phyloP scores from a whole-genome alignment of 1,140 invertebrate species.

The Drosophila sp. region DNA sequence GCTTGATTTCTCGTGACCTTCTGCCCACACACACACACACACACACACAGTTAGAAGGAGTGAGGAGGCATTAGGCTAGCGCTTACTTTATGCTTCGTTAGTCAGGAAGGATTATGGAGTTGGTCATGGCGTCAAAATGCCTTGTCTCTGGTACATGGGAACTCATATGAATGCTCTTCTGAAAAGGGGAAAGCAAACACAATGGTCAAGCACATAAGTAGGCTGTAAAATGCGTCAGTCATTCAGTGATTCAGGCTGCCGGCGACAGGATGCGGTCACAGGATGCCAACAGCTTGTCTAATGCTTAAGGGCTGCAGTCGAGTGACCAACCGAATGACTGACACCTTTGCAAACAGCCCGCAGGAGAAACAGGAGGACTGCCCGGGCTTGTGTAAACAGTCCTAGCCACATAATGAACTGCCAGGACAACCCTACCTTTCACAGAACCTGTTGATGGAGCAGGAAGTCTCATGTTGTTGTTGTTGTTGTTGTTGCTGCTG shows the following conservation, averaged over 20 bases:
- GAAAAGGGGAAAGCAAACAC: conserved; percentile 39
- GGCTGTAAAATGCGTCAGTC: conserved; percentile 44
- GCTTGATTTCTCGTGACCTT: conserved; percentile 69
- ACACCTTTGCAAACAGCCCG: conserved; percentile 70
- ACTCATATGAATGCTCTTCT: conserved; percentile 62
- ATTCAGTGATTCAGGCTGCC: conserved; percentile 36
- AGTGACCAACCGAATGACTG: conserved; percentile 71
- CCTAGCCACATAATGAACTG: conserved; percentile 61
- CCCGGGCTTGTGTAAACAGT: conserved; percentile 51
- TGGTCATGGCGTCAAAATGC: conserved; percentile 66
- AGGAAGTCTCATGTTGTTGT: not conserved
- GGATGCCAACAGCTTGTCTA: conserved; percentile 58
- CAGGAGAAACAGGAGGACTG: conserved; percentile 9
- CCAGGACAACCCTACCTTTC: not conserved
- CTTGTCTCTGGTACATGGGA: conserved; percentile 38
- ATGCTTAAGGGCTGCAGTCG: conserved; percentile 56
- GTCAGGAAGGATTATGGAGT: conserved; percentile 34
- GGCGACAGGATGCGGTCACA: conserved; percentile 75
- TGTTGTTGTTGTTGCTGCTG: conserved; percentile 15
- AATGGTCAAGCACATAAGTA: conserved; percentile 42
- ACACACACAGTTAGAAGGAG: not conserved
- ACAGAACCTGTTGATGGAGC: conserved; percentile 62
- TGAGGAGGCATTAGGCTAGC: conserved; percentile 41
- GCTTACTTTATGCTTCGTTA: conserved; percentile 65
- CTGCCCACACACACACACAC: conserved; percentile 11